These are phyloP conservation scores for Diphyllodes magnificus DNA, from an alignment of 2,113 vertebrate species.

Conservation along the genomic window DNA sequence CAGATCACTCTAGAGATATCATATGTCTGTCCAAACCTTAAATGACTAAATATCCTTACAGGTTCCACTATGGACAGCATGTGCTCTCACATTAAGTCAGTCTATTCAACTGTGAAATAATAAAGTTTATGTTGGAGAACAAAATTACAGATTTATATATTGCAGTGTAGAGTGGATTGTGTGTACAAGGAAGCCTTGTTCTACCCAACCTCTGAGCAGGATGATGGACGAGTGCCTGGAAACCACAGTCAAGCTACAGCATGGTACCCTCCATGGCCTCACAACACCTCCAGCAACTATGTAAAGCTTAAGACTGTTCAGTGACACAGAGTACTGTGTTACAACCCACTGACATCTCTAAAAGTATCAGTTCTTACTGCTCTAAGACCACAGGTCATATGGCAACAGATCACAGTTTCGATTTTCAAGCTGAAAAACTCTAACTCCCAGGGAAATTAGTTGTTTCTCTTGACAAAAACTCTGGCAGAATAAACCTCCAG, in stretches of 20 bases:
- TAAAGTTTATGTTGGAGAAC: neutral
- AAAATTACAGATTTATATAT: neutral
- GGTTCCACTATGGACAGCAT: neutral
- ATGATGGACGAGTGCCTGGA: neutral
- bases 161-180: neutral
- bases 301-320: neutral
- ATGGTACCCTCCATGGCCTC: fast-evolving
- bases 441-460: neutral
- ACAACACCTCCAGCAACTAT: neutral
- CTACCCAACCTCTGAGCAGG: neutral
- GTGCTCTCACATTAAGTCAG: neutral
- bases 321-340: neutral
- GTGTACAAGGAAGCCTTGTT: neutral
- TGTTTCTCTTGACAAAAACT: neutral
- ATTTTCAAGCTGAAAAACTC: neutral
- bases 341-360: neutral
- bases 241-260: neutral
- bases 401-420: neutral
- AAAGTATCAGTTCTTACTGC: neutral
- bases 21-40: neutral
- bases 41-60: neutral
- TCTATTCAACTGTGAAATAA: neutral
- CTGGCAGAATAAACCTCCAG: neutral
- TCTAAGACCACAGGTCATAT: neutral
- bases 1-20: neutral